These are phyloP conservation scores for Neostethus bicornis DNA, from an alignment of 2,797 vertebrate genomes.

Conservation along the genomic window DNA sequence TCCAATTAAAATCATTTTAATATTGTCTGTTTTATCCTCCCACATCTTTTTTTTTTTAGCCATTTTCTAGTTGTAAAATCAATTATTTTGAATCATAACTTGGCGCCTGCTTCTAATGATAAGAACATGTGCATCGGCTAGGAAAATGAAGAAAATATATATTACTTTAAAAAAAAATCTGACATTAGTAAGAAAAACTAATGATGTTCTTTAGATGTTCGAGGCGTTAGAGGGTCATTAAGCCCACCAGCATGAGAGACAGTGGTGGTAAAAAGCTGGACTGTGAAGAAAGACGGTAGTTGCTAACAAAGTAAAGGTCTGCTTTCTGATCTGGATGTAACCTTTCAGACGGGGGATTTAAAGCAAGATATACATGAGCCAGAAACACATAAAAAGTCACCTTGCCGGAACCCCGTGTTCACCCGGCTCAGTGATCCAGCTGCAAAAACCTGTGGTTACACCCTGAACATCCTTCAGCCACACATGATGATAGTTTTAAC, in stretches of 20 bases:
- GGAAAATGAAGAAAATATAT: slow-evolving; percentile 30
- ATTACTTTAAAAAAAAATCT: slow-evolving; percentile 54
- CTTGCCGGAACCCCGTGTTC: slow-evolving; percentile 50
- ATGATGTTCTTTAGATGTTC: slow-evolving; percentile 56
- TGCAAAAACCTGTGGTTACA: slow-evolving; percentile 28
- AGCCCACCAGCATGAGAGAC: slow-evolving; percentile 42
- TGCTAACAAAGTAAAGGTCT: slow-evolving; percentile 56
- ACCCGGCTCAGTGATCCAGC: slow-evolving; percentile 44
- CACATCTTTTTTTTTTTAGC: slow-evolving; percentile 38
- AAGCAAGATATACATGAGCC: slow-evolving; percentile 44
- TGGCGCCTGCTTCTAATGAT: slow-evolving; percentile 62
- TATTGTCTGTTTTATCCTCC: slow-evolving; percentile 27
- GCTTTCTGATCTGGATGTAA: slow-evolving; percentile 48
- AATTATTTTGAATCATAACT: slow-evolving; percentile 68
- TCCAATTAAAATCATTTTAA: slow-evolving; percentile 53
- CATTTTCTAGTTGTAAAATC: slow-evolving; percentile 46
- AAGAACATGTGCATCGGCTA: slow-evolving; percentile 51
- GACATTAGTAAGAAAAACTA: slow-evolving; percentile 65
- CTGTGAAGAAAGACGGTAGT: slow-evolving; percentile 60
- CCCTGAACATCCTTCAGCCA: slow-evolving; percentile 28
- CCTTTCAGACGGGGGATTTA: slow-evolving; percentile 37
- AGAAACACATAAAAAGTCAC: slow-evolving; percentile 46
- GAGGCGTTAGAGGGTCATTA: slow-evolving; percentile 66
- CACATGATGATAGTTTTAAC: slow-evolving; percentile 34
- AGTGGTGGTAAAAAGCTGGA: slow-evolving; percentile 39